These are phyloP conservation scores for Eupristina koningsbergeri DNA, from an alignment of 1,140 invertebrate species.

Conservation along the genomic window DNA sequence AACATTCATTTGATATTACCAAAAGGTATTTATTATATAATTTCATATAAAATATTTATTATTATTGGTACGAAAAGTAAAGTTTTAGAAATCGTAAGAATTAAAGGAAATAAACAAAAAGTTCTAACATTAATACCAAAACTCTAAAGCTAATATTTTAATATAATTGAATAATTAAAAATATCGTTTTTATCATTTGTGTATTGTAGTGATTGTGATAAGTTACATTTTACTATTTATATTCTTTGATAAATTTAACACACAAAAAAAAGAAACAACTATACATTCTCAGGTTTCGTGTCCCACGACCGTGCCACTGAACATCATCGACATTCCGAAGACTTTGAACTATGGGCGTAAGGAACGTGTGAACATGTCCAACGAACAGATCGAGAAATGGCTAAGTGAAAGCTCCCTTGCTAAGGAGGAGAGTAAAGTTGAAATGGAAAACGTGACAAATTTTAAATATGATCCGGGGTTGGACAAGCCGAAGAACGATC, in stretches of 20 bases:
- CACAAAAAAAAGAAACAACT: background rate
- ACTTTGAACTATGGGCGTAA: constrained; percentile 70
- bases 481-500: constrained; percentile 17
- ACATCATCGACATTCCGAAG: constrained; percentile 64
- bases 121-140: too few relatives aligned
- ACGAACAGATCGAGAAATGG: constrained; percentile 83
- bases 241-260: background rate
- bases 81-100: too few relatives aligned
- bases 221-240: background rate
- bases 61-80: too few relatives aligned
- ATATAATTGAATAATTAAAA: background rate
- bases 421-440: constrained; percentile 74
- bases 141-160: too few relatives aligned
- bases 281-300: constrained; percentile 28
- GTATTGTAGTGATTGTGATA: background rate
- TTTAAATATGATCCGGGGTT: constrained; percentile 62
- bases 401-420: constrained; percentile 77
- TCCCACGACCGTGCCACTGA: constrained; percentile 37
- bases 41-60: too few relatives aligned
- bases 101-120: too few relatives aligned
- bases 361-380: constrained; percentile 81
- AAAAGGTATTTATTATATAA: too few relatives aligned
- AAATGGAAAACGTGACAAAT: constrained; percentile 68
- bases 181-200: background rate
- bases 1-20: too few relatives aligned